These are phyloP conservation scores for Menidia beryllina DNA, from an alignment of 2,113 vertebrate genomes.

Conservation along the genomic window DNA sequence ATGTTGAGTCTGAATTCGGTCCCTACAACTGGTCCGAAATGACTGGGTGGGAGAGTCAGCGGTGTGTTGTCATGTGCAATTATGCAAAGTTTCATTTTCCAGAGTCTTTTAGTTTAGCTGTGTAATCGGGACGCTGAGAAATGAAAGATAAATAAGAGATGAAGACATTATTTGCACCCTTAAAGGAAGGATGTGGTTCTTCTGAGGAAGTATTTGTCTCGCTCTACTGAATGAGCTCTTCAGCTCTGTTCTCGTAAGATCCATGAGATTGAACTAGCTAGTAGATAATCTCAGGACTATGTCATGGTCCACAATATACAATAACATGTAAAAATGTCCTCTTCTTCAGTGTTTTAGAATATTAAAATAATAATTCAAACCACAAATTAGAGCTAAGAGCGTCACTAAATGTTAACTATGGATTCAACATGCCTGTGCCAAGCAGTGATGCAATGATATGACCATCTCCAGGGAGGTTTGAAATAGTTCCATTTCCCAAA, in stretches of 20 bases:
- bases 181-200: constrained; percentile 67
- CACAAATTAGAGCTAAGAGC: too few species aligned
- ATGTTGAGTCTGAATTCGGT: background rate
- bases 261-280: background rate
- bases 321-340: too few species aligned
- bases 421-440: too few species aligned
- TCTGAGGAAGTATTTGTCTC: constrained; percentile 58
- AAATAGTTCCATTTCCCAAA: too few species aligned
- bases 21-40: background rate
- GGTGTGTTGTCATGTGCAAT: constrained; percentile 6
- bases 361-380: too few species aligned
- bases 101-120: background rate
- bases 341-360: too few species aligned
- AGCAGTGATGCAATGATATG: too few species aligned
- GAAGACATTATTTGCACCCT: constrained; percentile 5
- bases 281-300: too few species aligned
- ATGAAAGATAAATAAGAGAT: background rate
- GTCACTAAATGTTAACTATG: too few species aligned
- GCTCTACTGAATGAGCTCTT: constrained; percentile 51
- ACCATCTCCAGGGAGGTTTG: too few species aligned
- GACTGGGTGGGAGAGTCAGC: constrained; percentile 10
- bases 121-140: background rate
- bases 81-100: background rate
- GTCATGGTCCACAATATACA: too few species aligned
- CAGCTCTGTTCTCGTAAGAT: constrained; percentile 1